phyloP scores from a whole-genome alignment of 53 echinoderm and acorn worm species.

The Henricia sp. region DNA sequence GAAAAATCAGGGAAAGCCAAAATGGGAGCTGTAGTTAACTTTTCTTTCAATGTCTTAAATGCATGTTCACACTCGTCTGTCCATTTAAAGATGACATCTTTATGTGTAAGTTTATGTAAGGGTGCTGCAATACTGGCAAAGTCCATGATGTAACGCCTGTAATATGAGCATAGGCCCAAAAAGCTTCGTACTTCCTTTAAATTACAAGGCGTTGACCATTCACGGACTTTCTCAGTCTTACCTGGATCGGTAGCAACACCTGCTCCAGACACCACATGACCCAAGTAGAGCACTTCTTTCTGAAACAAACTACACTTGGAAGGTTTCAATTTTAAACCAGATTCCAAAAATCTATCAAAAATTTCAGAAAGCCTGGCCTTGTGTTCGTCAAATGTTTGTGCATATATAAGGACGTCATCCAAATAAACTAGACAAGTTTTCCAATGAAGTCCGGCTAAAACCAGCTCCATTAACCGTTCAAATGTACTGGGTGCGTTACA shows the following conservation, averaged over 20 bases:
- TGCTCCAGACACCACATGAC: conserved; percentile 3
- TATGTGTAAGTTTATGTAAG: neutral
- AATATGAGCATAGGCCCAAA: conserved; percentile 57
- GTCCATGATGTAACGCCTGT: conserved; percentile 56
- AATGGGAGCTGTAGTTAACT: neutral
- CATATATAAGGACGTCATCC: conserved; percentile 16
- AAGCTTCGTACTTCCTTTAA: neutral
- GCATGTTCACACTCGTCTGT: conserved; percentile 48
- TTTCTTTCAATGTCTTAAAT: conserved; percentile 15
- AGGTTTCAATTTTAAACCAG: neutral
- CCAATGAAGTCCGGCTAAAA: no score
- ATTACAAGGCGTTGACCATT: conserved; percentile 11
- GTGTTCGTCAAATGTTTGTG: conserved; percentile 27
- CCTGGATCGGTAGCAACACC: conserved; percentile 14
- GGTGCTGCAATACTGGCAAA: conserved; percentile 50
- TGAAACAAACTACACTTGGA: neutral
- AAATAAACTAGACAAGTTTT: conserved; percentile 10
- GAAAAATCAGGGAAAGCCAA: conserved; percentile 1
- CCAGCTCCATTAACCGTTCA: no score
- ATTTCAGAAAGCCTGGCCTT: neutral
- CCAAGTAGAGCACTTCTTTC: neutral
- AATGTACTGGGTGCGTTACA: no score
- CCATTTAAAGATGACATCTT: neutral
- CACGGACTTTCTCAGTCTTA: conserved; percentile 7
- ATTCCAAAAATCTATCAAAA: neutral